A percentile compares a stretch with the other conserved stretches of the same genome.
phyloP scores from a whole-genome alignment of 2,113 vertebrate species.

The Acanthisitta chloris region DNA sequence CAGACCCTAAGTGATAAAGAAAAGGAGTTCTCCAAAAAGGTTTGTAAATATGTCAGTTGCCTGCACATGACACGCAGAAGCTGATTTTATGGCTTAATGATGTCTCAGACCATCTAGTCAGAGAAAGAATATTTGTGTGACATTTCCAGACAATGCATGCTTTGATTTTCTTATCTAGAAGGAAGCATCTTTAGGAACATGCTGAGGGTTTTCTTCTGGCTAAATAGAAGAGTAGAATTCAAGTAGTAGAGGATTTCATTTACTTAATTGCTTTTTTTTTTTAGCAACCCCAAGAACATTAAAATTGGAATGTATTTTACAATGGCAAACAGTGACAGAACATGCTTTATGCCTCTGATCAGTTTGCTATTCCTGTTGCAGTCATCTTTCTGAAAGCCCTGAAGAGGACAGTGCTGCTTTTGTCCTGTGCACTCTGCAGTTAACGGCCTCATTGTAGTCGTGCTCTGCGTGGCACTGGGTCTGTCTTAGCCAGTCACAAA shows the following conservation, averaged over 20 bases:
- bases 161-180: background rate
- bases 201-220: background rate
- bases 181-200: background rate
- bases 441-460: background rate
- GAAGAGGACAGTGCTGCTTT: background rate
- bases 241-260: background rate
- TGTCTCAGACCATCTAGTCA: background rate
- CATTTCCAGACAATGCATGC: background rate
- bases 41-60: slow-evolving; percentile 2
- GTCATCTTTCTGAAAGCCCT: background rate
- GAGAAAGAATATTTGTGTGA: background rate
- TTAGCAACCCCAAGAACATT: background rate
- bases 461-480: background rate
- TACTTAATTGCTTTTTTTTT: background rate
- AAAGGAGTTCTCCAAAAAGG: slow-evolving; percentile 90
- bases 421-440: background rate
- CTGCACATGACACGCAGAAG: background rate
- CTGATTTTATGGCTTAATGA: background rate
- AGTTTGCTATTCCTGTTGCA: background rate
- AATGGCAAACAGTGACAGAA: background rate
- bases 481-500: background rate
- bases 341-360: background rate
- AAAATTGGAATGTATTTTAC: background rate
- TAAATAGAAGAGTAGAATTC: background rate
- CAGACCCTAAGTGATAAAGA: slow-evolving; percentile 82